These are phyloP conservation scores for Aporrectodea caliginosa DNA, from an alignment of 1,140 invertebrate species.

Conservation along the genomic window DNA sequence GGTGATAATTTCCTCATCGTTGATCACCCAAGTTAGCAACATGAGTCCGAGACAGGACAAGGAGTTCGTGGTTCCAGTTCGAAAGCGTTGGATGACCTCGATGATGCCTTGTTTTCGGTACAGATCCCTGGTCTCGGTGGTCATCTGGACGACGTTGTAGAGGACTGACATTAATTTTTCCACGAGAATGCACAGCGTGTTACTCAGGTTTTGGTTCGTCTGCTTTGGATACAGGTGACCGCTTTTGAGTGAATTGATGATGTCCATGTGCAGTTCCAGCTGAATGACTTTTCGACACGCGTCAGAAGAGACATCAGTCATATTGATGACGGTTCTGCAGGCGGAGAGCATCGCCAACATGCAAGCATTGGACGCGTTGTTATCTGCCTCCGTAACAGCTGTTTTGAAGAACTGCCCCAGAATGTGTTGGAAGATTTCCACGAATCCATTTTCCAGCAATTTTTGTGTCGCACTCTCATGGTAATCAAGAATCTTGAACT, in stretches of 20 bases:
- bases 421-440: not conserved
- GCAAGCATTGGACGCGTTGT: not conserved
- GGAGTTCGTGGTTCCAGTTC: not conserved
- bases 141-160: not conserved
- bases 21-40: conserved; percentile 26
- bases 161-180: not conserved
- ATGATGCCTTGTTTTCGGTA: not conserved
- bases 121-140: not conserved
- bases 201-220: not conserved
- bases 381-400: not conserved
- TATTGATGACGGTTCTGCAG: not conserved
- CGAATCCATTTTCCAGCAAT: not conserved
- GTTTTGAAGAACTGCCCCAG: not conserved
- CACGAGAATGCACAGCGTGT: not conserved
- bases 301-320: not conserved
- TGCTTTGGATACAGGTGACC: not conserved
- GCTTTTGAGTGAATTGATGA: not conserved
- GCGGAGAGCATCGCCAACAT: not conserved
- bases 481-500: not conserved
- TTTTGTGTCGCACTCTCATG: not conserved
- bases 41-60: not conserved
- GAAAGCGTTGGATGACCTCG: not conserved
- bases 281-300: not conserved
- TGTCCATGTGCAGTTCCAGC: not conserved
- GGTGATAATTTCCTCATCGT: conserved; percentile 20